Evolutionary conservation across 2,797 vertebrate species (phyloP), one percentile per base, ranked within the genome.

Genomic region (Leptodactylus fallax): DNA sequence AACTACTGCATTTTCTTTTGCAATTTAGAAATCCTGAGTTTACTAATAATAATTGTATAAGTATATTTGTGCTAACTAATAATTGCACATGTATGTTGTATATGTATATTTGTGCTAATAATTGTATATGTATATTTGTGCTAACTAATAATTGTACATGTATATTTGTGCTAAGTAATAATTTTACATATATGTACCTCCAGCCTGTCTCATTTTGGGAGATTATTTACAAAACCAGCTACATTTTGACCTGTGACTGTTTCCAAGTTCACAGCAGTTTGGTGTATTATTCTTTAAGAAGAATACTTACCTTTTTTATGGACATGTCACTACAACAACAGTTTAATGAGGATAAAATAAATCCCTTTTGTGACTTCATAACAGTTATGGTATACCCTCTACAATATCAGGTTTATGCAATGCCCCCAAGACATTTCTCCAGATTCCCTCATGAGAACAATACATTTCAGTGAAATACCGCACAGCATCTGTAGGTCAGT

Each of bases 391-490:
- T 60, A 79, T 69, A 89, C 81, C n/a, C 72, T 83, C 27, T 58
- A 51, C 67, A 61, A 89, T 89, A 89, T 86, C 85, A 89, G 60
- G 63, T 87, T 89, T 87, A 47, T 87, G 69, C 63, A 79, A 47
- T 89, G 63, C 45, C 85, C 85, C 80, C 71, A 60, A 78, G 85
- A 89, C 79, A 83, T 21, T 6, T 71, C 72, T 89, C 45, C 11
- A 12, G 36, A 51, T 58, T 78, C 36, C 60, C 88, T 81, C 85
- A 78, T 27, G 84, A 79, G 88, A 79, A 83, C 79, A 89, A 89
- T 86, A 79, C 21, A 79, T 78, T 82, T 82, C 45, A 16, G 65
- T 78, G 53, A 89, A 89, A 86, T 89, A 89, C 58, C n/a, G 17
- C 61, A 47, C 60, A 69, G 51, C 79, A 69, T 82, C 79, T 53